Base-by-base conservation (phyloP, 2,888 invertebrate genomes). In the Gonocerus acuteangulatus region DNA sequence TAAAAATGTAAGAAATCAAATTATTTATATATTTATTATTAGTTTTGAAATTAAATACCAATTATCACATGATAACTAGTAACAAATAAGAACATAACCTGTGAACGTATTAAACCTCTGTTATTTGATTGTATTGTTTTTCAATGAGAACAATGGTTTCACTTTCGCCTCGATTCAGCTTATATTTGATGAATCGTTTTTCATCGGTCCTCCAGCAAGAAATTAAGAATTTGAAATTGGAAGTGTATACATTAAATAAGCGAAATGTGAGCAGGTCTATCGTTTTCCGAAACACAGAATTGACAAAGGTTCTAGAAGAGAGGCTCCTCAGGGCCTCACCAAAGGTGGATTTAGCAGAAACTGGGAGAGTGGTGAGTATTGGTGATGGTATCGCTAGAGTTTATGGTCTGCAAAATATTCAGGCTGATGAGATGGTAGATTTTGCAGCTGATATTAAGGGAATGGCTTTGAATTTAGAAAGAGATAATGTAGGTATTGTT, bases 341-440 rank as follows among this genome's bases (percentile, higher is more conserved):
- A 71, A 91, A 93, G 80, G 85, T 87, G 71, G 89, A 92, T 75
- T 80, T 92, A 71, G 92, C 92, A 76, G 97, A 97, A 78, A 97
- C 97, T 72, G 99, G 99, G 67, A 86, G 91, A 72, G 97, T 99
- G 71, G 80, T 99, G 78, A 96, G 96, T 78, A 97, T 99, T 82
- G 97, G 97, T 84, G 99, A 99, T 78, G 99, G 99, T 93, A 99
- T 99, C 75, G 97, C 97, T 74, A 95, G 99, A 86, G 97, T 99
- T 56, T 97, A 97, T 79, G 99, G 97, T 64, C 84, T 99, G 71
- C 96, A 95, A 78, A 99, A 99, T 82, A 96, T 97, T 77, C 97
- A 99, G 80, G 97, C 97, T 70, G 99, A 99, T 80, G 97, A 99
- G 89, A 99, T 99, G 97, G 97, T 99, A 83, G 97, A 99, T 81